Conservation (phyloP, 2,113 vertebrate genomes). For the Suncus etruscus region DNA sequence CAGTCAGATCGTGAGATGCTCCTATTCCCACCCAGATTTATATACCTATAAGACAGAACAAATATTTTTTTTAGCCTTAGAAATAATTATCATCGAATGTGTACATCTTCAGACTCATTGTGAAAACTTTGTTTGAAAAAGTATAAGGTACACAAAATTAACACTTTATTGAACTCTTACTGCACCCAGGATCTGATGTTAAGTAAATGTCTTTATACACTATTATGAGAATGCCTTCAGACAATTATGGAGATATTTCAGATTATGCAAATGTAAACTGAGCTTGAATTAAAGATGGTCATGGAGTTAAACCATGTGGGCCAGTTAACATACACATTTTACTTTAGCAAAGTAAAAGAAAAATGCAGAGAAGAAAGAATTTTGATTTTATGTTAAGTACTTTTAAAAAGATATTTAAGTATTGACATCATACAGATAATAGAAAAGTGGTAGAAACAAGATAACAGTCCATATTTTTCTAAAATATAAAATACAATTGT, state of each 20-base stretch:
- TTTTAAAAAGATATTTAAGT: neutral
- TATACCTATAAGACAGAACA: neutral
- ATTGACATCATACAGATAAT: neutral
- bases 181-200: neutral
- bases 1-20: neutral
- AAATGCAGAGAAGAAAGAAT: neutral
- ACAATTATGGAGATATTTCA: neutral
- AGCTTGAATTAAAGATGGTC: neutral
- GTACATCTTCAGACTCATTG: neutral
- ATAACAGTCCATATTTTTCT: neutral
- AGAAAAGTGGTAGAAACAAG: neutral
- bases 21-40: neutral
- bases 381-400: constrained; percentile 8
- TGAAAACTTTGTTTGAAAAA: neutral
- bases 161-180: neutral
- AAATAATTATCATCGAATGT: neutral
- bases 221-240: neutral
- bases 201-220: neutral
- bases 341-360: neutral
- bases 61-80: neutral
- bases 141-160: neutral
- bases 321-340: neutral
- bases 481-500: neutral
- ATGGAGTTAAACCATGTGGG: neutral
- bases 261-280: neutral